phyloP scores from a whole-genome alignment of 2,888 invertebrate species.

The Dryobota labecula region DNA sequence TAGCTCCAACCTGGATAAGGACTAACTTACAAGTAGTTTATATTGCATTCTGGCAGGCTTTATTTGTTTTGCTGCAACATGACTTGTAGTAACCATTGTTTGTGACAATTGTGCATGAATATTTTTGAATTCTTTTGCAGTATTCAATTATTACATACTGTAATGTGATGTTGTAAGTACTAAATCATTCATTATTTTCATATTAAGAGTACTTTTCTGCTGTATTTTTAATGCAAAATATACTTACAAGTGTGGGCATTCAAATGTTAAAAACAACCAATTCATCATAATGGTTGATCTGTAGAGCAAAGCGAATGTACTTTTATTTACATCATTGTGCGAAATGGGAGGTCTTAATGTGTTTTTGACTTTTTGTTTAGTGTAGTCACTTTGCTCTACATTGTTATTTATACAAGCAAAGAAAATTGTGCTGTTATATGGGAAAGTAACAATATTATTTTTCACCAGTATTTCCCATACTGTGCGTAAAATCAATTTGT shows the following conservation, averaged over 20 bases:
- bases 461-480: not conserved
- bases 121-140: conserved; percentile 1
- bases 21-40: conserved; percentile 31
- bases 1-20: conserved; percentile 15
- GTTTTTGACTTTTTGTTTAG: conserved; percentile 23
- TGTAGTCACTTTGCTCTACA: conserved; percentile 62
- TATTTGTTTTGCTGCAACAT: conserved; percentile 62
- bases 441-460: conserved; percentile 1
- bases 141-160: not conserved
- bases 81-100: conserved; percentile 51
- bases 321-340: conserved; percentile 37
- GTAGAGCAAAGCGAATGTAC: conserved; percentile 63
- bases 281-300: conserved; percentile 2
- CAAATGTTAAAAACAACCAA: not conserved
- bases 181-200: not conserved
- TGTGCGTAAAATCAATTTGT: not conserved
- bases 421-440: conserved; percentile 25
- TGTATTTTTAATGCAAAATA: conserved; percentile 4
- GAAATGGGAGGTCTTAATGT: conserved; percentile 41
- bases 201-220: not conserved
- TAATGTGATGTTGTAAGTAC: not conserved
- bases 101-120: conserved; percentile 43
- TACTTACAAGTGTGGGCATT: conserved; percentile 4
- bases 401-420: conserved; percentile 18
- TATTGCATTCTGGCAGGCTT: conserved; percentile 24